Evolutionary conservation across 2,888 invertebrate genomes (phyloP).

Genomic region (Drosophila pseudotalamancana): DNA sequence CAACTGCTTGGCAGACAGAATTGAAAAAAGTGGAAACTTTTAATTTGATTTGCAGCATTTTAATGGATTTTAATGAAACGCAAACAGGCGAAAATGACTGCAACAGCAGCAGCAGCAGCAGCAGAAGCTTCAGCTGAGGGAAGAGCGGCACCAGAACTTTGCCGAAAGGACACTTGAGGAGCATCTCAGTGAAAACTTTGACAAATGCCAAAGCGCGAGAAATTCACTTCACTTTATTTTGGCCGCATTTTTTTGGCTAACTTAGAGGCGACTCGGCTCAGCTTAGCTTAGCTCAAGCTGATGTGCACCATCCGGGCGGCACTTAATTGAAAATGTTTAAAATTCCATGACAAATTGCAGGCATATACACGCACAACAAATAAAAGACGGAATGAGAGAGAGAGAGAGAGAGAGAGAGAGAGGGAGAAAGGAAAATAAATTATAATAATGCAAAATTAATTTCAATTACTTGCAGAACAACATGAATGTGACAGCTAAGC

Average conservation of each 20-base stretch:
- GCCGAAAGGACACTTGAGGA: conserved; percentile 71
- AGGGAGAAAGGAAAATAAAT: conserved; percentile 19
- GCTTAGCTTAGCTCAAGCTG: conserved; percentile 35
- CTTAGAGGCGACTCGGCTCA: conserved; percentile 60
- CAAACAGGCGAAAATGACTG: conserved; percentile 68
- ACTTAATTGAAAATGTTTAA: conserved; percentile 79
- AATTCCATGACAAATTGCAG: conserved; percentile 71
- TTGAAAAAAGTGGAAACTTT: conserved; percentile 71
- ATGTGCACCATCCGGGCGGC: conserved; percentile 49
- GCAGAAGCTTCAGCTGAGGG: conserved; percentile 10
- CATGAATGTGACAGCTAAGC: conserved; percentile 78
- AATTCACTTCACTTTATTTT: conserved; percentile 71
- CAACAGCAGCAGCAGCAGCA: conserved; percentile 10
- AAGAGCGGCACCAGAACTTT: conserved; percentile 43
- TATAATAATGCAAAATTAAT: conserved; percentile 75
- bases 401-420: too few species aligned
- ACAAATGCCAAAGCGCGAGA: conserved; percentile 80
- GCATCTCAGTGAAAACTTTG: conserved; percentile 61
- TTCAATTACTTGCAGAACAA: conserved; percentile 73
- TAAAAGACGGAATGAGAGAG: background rate
- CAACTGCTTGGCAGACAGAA: conserved; percentile 39
- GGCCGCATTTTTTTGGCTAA: conserved; percentile 55
- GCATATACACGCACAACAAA: conserved; percentile 7
- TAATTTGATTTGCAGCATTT: conserved; percentile 82
- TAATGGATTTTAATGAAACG: conserved; percentile 81